Conservation (phyloP, 2,797 vertebrate species). For the Sebastes ruberrimus region DNA sequence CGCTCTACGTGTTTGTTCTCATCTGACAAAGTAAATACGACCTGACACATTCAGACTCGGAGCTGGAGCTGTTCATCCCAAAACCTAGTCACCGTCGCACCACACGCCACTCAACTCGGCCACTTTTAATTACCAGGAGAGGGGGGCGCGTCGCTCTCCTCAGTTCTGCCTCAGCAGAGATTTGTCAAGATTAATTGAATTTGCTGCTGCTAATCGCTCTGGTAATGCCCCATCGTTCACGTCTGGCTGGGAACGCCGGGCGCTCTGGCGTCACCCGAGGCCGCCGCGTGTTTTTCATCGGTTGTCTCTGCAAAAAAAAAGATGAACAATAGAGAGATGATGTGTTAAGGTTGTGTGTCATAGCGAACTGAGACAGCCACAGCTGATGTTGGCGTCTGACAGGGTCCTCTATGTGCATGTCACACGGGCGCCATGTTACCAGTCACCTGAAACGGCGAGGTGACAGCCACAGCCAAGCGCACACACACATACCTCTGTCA, state of each 20-base stretch:
- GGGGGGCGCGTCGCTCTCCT: constrained; percentile 64
- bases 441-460: constrained; percentile 77
- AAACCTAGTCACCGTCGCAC: constrained; percentile 70
- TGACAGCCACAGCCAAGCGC: constrained; percentile 66
- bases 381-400: constrained; percentile 60
- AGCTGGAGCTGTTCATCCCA: constrained; percentile 66
- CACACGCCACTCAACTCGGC: constrained; percentile 72
- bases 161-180: constrained; percentile 84
- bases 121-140: constrained; percentile 85
- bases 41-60: constrained; percentile 72
- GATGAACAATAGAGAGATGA: constrained; percentile 53
- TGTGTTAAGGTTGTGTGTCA: constrained; percentile 53
- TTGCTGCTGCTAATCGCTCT: constrained; percentile 81
- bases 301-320: constrained; percentile 47
- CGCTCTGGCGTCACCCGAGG: constrained; percentile 58
- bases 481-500: constrained; percentile 34
- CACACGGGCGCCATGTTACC: constrained; percentile 65
- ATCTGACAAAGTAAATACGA: constrained; percentile 70
- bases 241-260: constrained; percentile 67
- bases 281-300: constrained; percentile 49
- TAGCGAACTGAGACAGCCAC: constrained; percentile 34
- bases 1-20: constrained; percentile 50
- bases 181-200: constrained; percentile 88
- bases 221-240: constrained; percentile 80
- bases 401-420: constrained; percentile 61